A percentile compares a stretch with the other conserved stretches of the same genome.
These are phyloP conservation scores for Panonychus citri DNA, from an alignment of 1,140 invertebrate species.

Conservation along the genomic window DNA sequence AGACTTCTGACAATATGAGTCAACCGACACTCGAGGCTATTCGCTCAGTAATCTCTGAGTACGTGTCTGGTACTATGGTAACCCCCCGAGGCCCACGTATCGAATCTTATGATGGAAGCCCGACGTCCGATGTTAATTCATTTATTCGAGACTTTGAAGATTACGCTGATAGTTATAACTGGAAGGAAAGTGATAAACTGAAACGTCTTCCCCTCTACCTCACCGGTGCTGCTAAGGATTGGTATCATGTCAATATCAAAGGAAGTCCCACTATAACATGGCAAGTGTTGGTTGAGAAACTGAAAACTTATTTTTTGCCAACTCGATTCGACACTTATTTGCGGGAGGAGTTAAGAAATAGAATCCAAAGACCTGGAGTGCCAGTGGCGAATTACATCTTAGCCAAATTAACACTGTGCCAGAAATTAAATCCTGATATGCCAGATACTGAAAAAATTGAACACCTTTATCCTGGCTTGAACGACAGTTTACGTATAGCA, in stretches of 20 bases:
- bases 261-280: not conserved
- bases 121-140: not conserved
- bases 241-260: not conserved
- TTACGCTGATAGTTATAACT: not conserved
- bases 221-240: not conserved
- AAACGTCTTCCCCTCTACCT: not conserved
- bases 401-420: not conserved
- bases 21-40: no score
- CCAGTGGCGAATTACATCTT: not conserved
- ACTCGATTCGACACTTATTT: not conserved
- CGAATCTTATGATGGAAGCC: not conserved
- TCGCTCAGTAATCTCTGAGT: no score
- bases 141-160: not conserved
- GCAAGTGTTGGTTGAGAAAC: not conserved
- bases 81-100: not conserved
- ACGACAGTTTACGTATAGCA: not conserved
- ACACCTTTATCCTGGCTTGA: not conserved
- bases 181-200: not conserved
- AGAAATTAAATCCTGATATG: not conserved
- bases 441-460: not conserved
- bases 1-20: no score
- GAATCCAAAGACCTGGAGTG: not conserved
- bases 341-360: not conserved
- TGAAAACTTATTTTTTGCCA: not conserved
- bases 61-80: not conserved